Evolutionary conservation across 2,888 invertebrate genomes (phyloP).

Genomic region (Philereme transversata): DNA sequence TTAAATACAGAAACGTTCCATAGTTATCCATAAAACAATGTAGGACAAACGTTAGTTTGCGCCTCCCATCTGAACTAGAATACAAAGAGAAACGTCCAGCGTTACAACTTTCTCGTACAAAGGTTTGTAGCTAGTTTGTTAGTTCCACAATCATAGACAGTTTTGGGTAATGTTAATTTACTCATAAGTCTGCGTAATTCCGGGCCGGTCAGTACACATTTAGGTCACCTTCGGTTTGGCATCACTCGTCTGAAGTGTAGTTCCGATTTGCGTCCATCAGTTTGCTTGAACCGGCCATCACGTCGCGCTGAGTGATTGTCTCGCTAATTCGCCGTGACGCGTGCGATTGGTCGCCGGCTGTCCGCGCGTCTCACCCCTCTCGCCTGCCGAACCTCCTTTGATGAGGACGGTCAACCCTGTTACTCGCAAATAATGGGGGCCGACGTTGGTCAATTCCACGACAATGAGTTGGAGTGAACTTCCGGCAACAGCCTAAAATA

Average conservation of each 20-base stretch:
- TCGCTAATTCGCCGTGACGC: slow-evolving; percentile 66
- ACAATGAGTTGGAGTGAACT: slow-evolving; percentile 33
- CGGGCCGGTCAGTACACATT: slow-evolving; percentile 47
- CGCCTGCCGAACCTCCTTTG: slow-evolving; percentile 36
- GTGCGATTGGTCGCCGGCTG: slow-evolving; percentile 49
- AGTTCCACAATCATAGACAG: slow-evolving; percentile 2
- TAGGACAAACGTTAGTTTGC: slow-evolving; percentile 24
- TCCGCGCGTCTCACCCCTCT: slow-evolving; percentile 27
- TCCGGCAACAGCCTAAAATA: slow-evolving; percentile 24
- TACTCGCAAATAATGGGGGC: slow-evolving; percentile 41
- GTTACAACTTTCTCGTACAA: slow-evolving; percentile 17
- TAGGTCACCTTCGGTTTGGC: slow-evolving; percentile 53
- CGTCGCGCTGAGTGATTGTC: slow-evolving; percentile 73
- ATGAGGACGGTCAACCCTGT: slow-evolving; percentile 40
- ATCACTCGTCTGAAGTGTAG: slow-evolving; percentile 63
- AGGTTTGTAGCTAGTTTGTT: slow-evolving; percentile 15
- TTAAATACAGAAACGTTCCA: slow-evolving; percentile 24
- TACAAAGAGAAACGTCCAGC: slow-evolving; percentile 25
- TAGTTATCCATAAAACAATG: slow-evolving; percentile 25
- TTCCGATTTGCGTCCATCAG: slow-evolving; percentile 66
- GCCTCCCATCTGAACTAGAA: slow-evolving; percentile 22
- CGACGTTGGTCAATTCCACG: slow-evolving; percentile 29
- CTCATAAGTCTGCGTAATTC: slow-evolving; percentile 20
- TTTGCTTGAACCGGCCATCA: slow-evolving; percentile 52
- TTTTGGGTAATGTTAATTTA: slow-evolving; percentile 6